Conservation (phyloP, 2,797 vertebrate genomes). For the Poecilia gillii region DNA sequence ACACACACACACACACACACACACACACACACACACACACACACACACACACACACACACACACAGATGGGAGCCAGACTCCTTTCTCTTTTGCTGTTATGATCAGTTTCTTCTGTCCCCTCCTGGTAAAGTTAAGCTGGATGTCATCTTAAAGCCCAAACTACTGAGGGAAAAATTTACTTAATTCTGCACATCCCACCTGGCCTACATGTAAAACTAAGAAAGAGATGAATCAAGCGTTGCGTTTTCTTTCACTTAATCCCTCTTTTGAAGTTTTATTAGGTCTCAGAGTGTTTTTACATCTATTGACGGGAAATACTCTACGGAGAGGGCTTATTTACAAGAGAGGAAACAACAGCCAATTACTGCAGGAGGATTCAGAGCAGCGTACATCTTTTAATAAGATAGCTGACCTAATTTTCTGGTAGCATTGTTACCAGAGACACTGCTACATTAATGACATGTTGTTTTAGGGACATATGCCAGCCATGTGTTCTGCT, state of each 20-base stretch:
- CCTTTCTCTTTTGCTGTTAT: slow-evolving; percentile 20
- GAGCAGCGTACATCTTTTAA: slow-evolving; percentile 47
- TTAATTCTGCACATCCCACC: slow-evolving; percentile 47
- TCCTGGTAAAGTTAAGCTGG: slow-evolving; percentile 20
- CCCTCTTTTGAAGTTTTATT: slow-evolving; percentile 24
- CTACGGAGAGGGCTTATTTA: slow-evolving; percentile 43
- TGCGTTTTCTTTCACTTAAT: slow-evolving; percentile 25
- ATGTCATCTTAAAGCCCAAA: slow-evolving; percentile 31
- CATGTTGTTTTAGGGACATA: slow-evolving; percentile 64
- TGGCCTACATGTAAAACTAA: slow-evolving; percentile 37
- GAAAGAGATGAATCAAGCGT: slow-evolving; percentile 26
- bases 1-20: slow-evolving; percentile 14
- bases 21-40: background rate
- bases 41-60: slow-evolving; percentile 3
- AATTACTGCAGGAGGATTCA: slow-evolving; percentile 59
- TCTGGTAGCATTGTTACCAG: slow-evolving; percentile 39
- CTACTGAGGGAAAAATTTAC: slow-evolving; percentile 26
- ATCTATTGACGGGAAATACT: slow-evolving; percentile 38
- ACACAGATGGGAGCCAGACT: slow-evolving; percentile 40
- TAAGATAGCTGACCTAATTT: slow-evolving; percentile 72
- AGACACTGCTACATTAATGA: slow-evolving; percentile 46
- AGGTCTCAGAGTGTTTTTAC: slow-evolving; percentile 31
- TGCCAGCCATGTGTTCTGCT: slow-evolving; percentile 65
- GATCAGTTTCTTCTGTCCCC: slow-evolving; percentile 18
- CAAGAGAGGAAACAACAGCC: slow-evolving; percentile 51